Evolutionary conservation across 92 coral and sea anemone species (phyloP).

Genomic region (Muricea muricata): DNA sequence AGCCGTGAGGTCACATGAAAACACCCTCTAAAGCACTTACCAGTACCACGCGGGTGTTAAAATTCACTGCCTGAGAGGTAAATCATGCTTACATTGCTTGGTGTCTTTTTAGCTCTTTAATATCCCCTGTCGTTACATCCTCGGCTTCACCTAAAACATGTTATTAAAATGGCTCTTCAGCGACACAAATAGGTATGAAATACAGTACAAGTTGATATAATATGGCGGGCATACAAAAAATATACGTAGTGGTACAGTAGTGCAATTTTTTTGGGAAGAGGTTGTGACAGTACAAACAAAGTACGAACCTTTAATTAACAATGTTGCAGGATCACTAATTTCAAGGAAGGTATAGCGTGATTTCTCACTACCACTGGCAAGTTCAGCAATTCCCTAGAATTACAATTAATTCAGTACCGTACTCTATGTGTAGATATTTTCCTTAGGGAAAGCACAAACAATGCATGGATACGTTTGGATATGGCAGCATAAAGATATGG

Average conservation of each 20-base stretch:
- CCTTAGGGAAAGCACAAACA: no score
- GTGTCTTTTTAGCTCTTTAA: constrained; percentile 89
- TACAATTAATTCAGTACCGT: not conserved
- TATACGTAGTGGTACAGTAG: no score
- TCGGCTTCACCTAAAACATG: constrained; percentile 76
- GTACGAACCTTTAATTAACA: constrained; percentile 79
- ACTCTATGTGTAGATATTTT: no score
- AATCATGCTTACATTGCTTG: constrained; percentile 94
- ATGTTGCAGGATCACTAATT: constrained; percentile 86
- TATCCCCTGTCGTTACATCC: constrained; percentile 86
- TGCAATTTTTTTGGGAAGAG: no score
- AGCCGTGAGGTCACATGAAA: no score
- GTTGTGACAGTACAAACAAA: no score
- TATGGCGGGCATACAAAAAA: no score
- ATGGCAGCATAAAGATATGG: no score
- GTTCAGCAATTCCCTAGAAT: constrained; percentile 89
- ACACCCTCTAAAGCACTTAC: no score
- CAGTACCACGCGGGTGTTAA: no score
- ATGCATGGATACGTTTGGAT: not conserved
- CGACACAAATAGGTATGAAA: no score
- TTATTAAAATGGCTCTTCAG: not conserved
- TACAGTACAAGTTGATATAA: no score
- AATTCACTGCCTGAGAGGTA: not conserved
- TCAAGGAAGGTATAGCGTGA: constrained; percentile 88
- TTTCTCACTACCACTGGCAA: constrained; percentile 80